Percentiles rank a stretch among this genome's conserved stretches.
These are phyloP conservation scores for Macrophya alboannulata DNA, from an alignment of 2,888 invertebrate genomes.

Conservation along the genomic window DNA sequence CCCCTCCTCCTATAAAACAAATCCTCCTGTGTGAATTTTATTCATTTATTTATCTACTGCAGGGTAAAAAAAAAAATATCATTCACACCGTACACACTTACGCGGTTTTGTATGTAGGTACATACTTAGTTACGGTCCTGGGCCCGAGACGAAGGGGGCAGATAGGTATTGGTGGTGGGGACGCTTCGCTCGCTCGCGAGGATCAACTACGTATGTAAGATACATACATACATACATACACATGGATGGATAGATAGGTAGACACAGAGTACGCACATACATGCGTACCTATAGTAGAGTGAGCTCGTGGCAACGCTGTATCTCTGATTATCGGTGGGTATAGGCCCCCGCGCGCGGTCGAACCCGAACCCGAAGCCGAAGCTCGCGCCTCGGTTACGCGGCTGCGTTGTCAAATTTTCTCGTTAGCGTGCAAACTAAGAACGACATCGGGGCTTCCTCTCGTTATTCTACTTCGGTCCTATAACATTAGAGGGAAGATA, in stretches of 20 bases:
- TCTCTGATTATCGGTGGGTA: constrained; percentile 40
- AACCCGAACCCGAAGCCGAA: constrained; percentile 19
- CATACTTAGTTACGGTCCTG: constrained; percentile 19
- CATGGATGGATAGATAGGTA: background rate
- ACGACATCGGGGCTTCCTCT: constrained; percentile 17
- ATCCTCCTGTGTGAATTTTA: background rate
- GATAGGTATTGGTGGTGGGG: constrained; percentile 26
- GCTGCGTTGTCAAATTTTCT: constrained; percentile 53
- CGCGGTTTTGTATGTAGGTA: background rate
- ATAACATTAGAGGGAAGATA: constrained; percentile 7
- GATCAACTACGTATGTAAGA: background rate
- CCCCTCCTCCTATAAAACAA: background rate
- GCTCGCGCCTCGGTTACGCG: constrained; percentile 2
- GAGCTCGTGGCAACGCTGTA: constrained; percentile 51
- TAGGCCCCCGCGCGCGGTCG: constrained; percentile 34
- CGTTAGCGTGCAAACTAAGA: constrained; percentile 31
- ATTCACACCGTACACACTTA: background rate
- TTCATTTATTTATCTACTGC: background rate
- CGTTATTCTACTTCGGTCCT: background rate
- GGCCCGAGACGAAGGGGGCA: background rate
- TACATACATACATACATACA: background rate
- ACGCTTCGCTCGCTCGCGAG: constrained; percentile 26
- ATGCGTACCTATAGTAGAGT: constrained; percentile 6
- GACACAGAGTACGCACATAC: background rate
- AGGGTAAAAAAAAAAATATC: background rate